Evolutionary conservation across 2,888 invertebrate genomes (phyloP).

Genomic region (Idaea biselata): DNA sequence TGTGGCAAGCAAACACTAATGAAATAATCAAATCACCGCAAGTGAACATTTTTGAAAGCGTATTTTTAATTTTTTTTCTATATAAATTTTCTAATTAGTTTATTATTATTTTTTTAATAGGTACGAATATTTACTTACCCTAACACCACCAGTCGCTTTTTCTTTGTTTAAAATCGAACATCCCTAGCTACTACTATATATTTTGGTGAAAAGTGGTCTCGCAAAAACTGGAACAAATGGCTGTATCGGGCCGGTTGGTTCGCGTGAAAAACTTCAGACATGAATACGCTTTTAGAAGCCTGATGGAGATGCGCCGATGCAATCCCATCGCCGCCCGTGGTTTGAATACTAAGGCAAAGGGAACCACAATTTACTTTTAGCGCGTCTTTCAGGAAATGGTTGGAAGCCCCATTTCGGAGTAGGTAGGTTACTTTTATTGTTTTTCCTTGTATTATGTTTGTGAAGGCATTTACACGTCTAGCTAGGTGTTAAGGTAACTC

Average conservation of each 20-base stretch:
- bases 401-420: background rate
- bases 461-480: background rate
- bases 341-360: slow-evolving; percentile 23
- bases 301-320: slow-evolving; percentile 37
- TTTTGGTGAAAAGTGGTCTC: background rate
- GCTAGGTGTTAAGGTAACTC: background rate
- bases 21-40: no score
- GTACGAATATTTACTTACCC: no score
- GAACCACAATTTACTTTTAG: slow-evolving; percentile 39
- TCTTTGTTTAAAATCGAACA: background rate
- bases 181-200: background rate
- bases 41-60: no score
- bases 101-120: no score
- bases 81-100: no score
- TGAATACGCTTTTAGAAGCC: slow-evolving; percentile 62
- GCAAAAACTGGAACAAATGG: slow-evolving; percentile 14
- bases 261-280: slow-evolving; percentile 57
- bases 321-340: slow-evolving; percentile 34
- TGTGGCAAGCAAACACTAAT: no score
- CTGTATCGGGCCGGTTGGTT: slow-evolving; percentile 19
- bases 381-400: background rate
- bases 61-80: no score
- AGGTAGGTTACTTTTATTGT: background rate
- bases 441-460: background rate
- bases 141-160: background rate